Evolutionary conservation across 2,888 invertebrate species (phyloP), one percentile per base, ranked within the genome.

Genomic region (Papilio protenor): DNA sequence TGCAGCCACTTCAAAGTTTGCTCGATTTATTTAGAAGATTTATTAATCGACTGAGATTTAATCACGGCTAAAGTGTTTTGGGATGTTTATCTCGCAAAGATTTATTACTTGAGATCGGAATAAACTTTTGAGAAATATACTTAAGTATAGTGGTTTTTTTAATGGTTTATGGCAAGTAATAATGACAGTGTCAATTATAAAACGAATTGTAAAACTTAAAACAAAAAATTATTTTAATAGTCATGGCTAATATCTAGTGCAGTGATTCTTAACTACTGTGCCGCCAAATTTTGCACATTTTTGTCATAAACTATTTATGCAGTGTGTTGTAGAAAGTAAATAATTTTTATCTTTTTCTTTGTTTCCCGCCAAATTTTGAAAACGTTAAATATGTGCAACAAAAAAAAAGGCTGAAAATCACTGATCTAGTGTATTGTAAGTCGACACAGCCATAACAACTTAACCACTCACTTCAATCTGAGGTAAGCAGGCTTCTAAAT

Each of bases 11-110:
- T 64, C 72, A 71, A 78, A 78, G 64, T 78, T 75, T 55, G 52
- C 75, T 57, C 64, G 23, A 78, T 76, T 78, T 45, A 69, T 78
- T 71, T 73, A 21, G 57, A 47, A 76, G 78, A 76, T 78, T 78
- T 73, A 76, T 76, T 76, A 75, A 73, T 73, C 49, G 61, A 47
- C 72, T 49, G 21, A 47, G 57, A 70, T 69, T 59, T 23, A 74
- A 59, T 33, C 70, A 74, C 57, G 21, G 52, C 66, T 66, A 6
- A 55, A 40, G 21, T 55, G 14, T 55, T 21, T 52, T 55, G 52
- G 47, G 52, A 52, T 75, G 40, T 75, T 66, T 75, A 52, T 75
- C 66, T 66, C n/a, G 2, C 10, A 66, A 66, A 66, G 66, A 66
- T 66, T 66, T 66, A 66, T 66, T 66, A 45, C 66, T 66, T 8